Base-by-base conservation (phyloP, 2,797 vertebrate species). In the Poecilia picta region DNA sequence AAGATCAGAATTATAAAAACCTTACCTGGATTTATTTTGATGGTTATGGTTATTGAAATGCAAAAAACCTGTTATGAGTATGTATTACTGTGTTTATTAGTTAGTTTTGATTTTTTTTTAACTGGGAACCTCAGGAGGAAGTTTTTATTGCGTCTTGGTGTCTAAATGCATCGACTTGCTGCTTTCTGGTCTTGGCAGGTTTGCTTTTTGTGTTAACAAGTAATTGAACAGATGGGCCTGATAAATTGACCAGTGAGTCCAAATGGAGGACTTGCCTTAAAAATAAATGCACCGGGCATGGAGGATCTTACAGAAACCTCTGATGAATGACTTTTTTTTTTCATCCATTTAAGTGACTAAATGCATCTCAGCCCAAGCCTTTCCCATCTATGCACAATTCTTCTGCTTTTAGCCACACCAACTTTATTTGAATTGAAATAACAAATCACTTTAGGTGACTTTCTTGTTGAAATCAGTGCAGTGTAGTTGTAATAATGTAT, bases 401-500 rank as follows among this genome's bases (percentile, higher is more conserved):
- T 57, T 76, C 18, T 39, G n/a, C 51, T 5, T 36, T 20, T 41
- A 53, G 20, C 5, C 23, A 57, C 39, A 18, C 57, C 70, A 57
- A 33, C 23, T 46, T 74, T 16, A 45, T 36, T 46, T 8, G 45
- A 76, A 73, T 13, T 47, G 7, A 11, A 81, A 25, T 66, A 80
- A 78, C 18, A 77, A 76, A 75, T 81, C 11, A 64, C 11, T 53
- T 39, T 6, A 76, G 66, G 18, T 77, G 46, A 66, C 28, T 46
- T 51, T 28, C 13, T 41, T 25, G 39, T 75, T 41, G 39, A 51
- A 12, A 83, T 79, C 16, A 51, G 39, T 75, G 51, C 76, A n/a
- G 57, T 71, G 23, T 25, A 55, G 59, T 71, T n/a, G 53, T 81
- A 75, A 80, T 77, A 76, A 45, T 70, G 20, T 59, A 16, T 76